Conservation (phyloP, 2,888 invertebrate genomes). For the Leptopilina syphax region DNA sequence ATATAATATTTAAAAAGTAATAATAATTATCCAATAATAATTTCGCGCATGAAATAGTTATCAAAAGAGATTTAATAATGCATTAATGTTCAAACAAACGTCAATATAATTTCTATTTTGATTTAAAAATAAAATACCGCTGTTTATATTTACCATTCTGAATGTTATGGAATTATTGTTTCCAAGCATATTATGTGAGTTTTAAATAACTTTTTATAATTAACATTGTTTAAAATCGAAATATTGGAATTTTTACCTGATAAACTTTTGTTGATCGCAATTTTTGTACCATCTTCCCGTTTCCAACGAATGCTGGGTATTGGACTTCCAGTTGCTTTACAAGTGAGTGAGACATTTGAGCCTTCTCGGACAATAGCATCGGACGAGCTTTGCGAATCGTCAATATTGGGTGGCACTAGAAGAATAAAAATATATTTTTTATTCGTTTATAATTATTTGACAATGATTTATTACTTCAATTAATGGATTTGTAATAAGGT, state of each 20-base stretch:
- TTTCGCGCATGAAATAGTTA: neutral
- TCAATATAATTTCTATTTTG: no score
- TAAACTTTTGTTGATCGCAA: constrained; percentile 90
- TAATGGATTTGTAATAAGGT: no score
- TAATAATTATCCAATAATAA: neutral
- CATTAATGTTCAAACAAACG: no score
- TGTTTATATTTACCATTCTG: neutral
- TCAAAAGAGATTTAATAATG: neutral
- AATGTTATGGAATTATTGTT: no score
- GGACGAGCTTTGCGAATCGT: constrained; percentile 92
- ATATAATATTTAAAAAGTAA: no score
- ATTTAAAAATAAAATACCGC: no score
- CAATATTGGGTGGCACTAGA: constrained; percentile 94
- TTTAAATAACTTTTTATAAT: no score
- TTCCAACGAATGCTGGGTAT: constrained; percentile 94
- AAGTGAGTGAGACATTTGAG: constrained; percentile 91
- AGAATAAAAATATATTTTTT: constrained; percentile 54
- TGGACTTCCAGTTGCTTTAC: constrained; percentile 93
- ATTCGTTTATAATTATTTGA: no score
- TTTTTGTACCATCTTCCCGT: constrained; percentile 91
- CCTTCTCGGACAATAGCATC: constrained; percentile 95
- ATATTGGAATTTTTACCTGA: constrained; percentile 79
- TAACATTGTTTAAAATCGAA: neutral
- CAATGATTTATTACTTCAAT: no score
- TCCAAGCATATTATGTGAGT: no score